Conservation (phyloP, 2,797 vertebrate genomes). For the Tachyglossus aculeatus region DNA sequence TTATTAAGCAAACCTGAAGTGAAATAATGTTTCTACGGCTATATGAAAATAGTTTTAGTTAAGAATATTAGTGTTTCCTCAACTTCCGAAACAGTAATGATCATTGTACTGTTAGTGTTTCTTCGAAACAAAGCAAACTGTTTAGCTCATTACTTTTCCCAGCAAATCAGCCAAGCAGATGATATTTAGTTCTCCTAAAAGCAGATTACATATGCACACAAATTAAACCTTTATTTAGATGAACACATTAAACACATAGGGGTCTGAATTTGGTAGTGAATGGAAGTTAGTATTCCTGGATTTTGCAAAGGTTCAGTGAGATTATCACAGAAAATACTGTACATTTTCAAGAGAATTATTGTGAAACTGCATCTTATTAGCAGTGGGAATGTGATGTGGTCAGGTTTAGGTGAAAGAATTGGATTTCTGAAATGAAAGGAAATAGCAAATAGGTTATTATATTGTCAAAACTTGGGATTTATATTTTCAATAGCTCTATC, state of each 20-base stretch:
- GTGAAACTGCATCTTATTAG: background rate
- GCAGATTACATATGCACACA: background rate
- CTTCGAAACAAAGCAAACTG: background rate
- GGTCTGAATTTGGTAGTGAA: background rate
- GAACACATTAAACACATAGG: background rate
- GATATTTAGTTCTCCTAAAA: no score
- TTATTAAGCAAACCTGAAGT: constrained; percentile 13
- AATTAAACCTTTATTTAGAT: background rate
- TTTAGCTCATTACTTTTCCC: background rate
- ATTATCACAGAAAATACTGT: background rate
- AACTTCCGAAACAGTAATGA: background rate
- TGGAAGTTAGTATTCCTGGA: background rate
- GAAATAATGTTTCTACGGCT: constrained; percentile 21
- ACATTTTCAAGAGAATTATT: no score
- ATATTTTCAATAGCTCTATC: no score
- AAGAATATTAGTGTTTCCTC: constrained; percentile 11
- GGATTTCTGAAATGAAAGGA: background rate
- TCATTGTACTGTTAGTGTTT: background rate
- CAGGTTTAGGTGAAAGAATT: background rate
- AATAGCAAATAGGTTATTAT: no score
- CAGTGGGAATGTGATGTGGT: background rate
- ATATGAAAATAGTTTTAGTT: constrained; percentile 15
- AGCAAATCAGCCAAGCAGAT: background rate
- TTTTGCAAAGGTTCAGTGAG: background rate
- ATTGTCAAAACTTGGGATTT: no score